Evolutionary conservation across 2,113 vertebrate species (phyloP), one percentile per base, ranked within the genome.

Genomic region (Microtus oregoni): DNA sequence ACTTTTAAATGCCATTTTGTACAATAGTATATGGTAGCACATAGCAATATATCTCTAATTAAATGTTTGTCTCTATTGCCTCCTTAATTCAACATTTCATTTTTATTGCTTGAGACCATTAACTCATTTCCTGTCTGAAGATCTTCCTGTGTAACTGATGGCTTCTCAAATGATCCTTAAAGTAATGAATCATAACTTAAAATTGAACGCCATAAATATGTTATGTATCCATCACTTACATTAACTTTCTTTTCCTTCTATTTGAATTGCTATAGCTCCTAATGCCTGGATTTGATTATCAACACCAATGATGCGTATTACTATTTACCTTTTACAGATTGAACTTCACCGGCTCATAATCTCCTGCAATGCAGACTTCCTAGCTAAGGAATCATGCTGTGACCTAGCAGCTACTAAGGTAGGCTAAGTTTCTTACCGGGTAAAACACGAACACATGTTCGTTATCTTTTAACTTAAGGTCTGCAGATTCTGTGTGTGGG

Each of bases 261-360:
- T 19, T 65, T 93, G 91, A 82, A 89, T 95, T 76, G 50, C 19
- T 15, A 20, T 61, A 78, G 35, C 86, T 92, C 15, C 86, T 28
- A 19, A 5, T 97, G 35, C 10, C 0, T 0, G n/a, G 89, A 73
- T 0, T 5, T 50, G 4, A 76, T 41, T 94, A 65, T 94, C 50
- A 72, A 68, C 68, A 77, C 73, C 96, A 92, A 97, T 83, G 15
- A 44, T 93, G 38, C 91, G 6, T 85, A 50, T 61, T 96, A 30
- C 89, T 92, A 76, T 47, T 97, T 7, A 96, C 97, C 98, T 96
- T 97, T 97, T 96, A 97, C 98, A 99, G 99, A 99, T 99, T 98
- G 99, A 99, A 98, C 98, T 99, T 97, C 99, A 99, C 67, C 99
- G 98, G 79, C 94, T 99, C 97, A 97, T 98, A 86, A 96, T 99